Evolutionary conservation across 1,140 invertebrate genomes (phyloP).

Genomic region (Drosophila burlai): DNA sequence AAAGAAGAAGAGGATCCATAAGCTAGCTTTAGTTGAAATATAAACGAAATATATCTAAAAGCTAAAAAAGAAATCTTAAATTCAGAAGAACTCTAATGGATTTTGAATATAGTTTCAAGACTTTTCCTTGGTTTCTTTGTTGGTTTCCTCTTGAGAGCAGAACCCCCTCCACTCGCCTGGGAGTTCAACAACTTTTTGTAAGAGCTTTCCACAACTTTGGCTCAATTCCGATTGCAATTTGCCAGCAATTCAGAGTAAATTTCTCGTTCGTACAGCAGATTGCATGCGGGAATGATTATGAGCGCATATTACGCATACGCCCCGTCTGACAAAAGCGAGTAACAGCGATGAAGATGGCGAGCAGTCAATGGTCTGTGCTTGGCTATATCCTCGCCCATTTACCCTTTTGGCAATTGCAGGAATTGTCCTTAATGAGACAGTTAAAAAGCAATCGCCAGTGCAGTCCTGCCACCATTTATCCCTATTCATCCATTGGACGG

Average conservation of each 20-base stretch:
- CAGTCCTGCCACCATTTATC: constrained; percentile 7
- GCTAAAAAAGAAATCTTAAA: not conserved
- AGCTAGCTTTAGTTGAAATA: not conserved
- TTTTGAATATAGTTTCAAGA: not conserved
- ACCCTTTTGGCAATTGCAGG: constrained; percentile 33
- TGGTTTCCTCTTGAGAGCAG: not conserved
- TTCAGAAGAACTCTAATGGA: constrained; percentile 10
- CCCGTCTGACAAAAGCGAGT: constrained; percentile 16
- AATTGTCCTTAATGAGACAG: constrained; percentile 70
- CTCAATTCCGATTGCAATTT: constrained; percentile 41
- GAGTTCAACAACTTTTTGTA: constrained; percentile 45
- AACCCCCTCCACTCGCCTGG: not conserved
- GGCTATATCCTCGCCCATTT: constrained; percentile 11
- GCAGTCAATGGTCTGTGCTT: constrained; percentile 8
- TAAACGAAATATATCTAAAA: not conserved
- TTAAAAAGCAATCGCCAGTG: constrained; percentile 54
- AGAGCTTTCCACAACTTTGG: constrained; percentile 35
- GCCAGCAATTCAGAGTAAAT: constrained; percentile 41
- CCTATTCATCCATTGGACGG: constrained; percentile 1
- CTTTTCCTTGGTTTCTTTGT: constrained; percentile 10
- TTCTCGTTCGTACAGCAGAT: constrained; percentile 18
- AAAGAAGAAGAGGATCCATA: not conserved
- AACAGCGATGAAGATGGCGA: constrained; percentile 2
- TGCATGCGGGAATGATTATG: constrained; percentile 48
- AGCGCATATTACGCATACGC: constrained; percentile 66